Conservation (phyloP, 2,888 invertebrate species). For the Cantharis lateralis region DNA sequence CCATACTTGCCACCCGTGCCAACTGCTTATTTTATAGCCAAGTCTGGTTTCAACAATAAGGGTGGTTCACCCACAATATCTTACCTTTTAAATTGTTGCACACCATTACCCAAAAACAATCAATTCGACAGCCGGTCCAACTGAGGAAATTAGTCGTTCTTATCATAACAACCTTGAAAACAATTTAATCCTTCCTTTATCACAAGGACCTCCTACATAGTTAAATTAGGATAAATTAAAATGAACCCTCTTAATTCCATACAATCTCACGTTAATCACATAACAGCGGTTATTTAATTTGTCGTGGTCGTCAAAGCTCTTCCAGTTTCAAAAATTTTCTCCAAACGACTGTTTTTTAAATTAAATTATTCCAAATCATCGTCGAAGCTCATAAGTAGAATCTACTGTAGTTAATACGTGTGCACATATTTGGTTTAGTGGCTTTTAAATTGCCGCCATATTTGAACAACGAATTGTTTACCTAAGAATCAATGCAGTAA, state of each 20-base stretch:
- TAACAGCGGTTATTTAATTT: slow-evolving; percentile 15
- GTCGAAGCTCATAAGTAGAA: slow-evolving; percentile 25
- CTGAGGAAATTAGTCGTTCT: neutral
- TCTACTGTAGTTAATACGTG: slow-evolving; percentile 50
- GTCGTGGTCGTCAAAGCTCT: neutral
- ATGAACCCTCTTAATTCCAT: slow-evolving; percentile 3
- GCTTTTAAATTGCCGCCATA: slow-evolving; percentile 50
- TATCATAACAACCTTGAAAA: neutral
- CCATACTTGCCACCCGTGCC: slow-evolving; percentile 50
- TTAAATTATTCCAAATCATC: slow-evolving; percentile 18
- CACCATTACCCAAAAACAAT: neutral
- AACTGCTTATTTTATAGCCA: slow-evolving; percentile 27
- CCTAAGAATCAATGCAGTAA: slow-evolving; percentile 47
- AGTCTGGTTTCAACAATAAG: slow-evolving; percentile 6
- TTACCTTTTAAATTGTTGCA: neutral
- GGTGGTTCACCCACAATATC: neutral
- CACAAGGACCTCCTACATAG: slow-evolving; percentile 13
- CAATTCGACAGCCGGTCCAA: neutral
- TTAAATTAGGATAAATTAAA: neutral
- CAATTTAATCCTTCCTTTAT: slow-evolving; percentile 6
- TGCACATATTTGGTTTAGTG: slow-evolving; percentile 50
- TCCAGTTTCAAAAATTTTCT: neutral
- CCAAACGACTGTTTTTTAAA: neutral
- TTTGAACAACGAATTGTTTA: slow-evolving; percentile 47
- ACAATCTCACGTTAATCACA: slow-evolving; percentile 18